Base-by-base conservation (phyloP, 2,888 invertebrate species). In the Hymenopus coronatus region DNA sequence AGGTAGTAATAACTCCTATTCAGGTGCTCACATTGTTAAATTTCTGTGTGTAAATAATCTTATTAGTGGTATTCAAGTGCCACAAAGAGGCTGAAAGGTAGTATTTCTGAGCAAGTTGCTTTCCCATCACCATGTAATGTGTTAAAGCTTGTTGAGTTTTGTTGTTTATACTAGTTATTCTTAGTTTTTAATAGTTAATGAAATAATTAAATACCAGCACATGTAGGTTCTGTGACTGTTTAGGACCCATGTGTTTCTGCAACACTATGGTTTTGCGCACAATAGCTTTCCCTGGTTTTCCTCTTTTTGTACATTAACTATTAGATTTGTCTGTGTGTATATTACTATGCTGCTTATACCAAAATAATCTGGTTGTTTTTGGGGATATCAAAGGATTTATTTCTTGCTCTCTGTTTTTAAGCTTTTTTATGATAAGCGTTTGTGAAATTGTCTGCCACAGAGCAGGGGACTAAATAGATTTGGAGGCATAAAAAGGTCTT, bases 281-380 rank as follows among this genome's bases (percentile, higher is more conserved):
- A 70, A 70, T 70, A 70, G 54, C 54, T 70, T 70, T 70, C 54
- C 20, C 54, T 70, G 54, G 54, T 81, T 81, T 86, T 28, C 9
- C 85, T 28, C 25, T 46, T 30, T 40, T 86, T 86, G 81, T 86
- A 81, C 20, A 70, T 85, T 70, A 86, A 81, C 9, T 70, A 86
- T 86, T 70, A 86, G 9, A 70, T 85, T 2, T 86, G 20, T 86
- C 9, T 86, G 54, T 81, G 70, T 87, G 40, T 87, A 82, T 82
- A 84, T 84, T 88, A 84, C 84, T 85, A 84, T 85, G 81, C 28
- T 84, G 85, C 84, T 82, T 85, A 88, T 85, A 88, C 88, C 88
- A 88, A 88, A 88, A 85, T 40, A 88, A 84, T 88, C 88, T 88
- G 88, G 88, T 88, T 81, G 84, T 25, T 70, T 70, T 70, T 20